Evolutionary conservation across 2,113 vertebrate species (phyloP), one percentile per base, ranked within the genome.

Genomic region (Ifrita kowaldi): DNA sequence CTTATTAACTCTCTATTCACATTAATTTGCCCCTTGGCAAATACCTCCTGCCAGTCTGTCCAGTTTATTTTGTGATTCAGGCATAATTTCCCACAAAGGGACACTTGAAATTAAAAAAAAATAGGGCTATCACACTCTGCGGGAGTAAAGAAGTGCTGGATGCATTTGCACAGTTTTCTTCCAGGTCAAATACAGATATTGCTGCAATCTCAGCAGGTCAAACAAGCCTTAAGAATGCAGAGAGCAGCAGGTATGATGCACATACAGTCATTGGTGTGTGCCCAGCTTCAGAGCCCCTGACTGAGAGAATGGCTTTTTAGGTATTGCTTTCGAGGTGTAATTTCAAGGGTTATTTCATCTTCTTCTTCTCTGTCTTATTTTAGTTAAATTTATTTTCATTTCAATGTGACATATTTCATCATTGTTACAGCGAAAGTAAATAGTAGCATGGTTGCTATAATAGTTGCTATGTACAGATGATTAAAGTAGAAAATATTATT

Each of bases 401-500:
- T 69, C 35, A 27, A 63, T 84, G 35, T 87, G 56, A 35, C 1
- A 1, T 80, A 55, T 86, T 89, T 93, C 16, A n/a, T 81, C 13
- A 9, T 67, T 59, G 26, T 77, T 89, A 71, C 60, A 18, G 7
- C 19, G 7, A 74, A 86, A 90, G 76, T 71, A 78, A 93, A 92
- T 59, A 84, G 47, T 50, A 81, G 27, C 47, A 41, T 35, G 63
- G 35, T 83, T 81, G 44, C 30, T 89, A 13, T 69, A 89, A 68
- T n/a, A 83, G 46, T 57, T 59, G 62, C 64, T 67, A 22, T 84
- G 78, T 56, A 53, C 41, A 39, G 60, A 59, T 85, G 78, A 91
- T 94, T 87, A 93, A 95, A 76, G 59, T 53, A 87, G 80, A 94
- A 95, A 91, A 93, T 94, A 82, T 82, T 87, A 64, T 82, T 90